Evolutionary conservation across 1,140 invertebrate genomes (phyloP), one percentile per base, ranked within the genome.

Genomic region (Eueides isabella): DNA sequence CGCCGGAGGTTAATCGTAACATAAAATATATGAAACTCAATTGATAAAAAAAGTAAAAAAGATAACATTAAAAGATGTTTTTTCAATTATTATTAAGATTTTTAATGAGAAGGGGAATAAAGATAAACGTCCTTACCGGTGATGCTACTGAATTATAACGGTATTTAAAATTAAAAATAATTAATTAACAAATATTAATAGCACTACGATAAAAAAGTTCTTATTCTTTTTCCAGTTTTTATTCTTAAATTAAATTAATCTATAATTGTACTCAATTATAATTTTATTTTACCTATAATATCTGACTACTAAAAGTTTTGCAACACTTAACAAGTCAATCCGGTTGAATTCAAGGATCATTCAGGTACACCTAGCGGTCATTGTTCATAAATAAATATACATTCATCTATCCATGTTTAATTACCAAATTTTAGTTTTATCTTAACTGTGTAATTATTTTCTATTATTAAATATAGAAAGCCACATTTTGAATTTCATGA

Each of bases 281-380:
- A n/a, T n/a, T n/a, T n/a, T n/a, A n/a, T n/a, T n/a, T n/a, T 0
- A 55, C 7, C 7, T 26, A 6, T 26, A 55, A 11, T 9, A 11
- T 55, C 7, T 55, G 23, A 55, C 23, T 55, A 55, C 9, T 55
- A 55, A 55, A 55, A 26, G 23, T 55, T 55, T 55, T 55, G 48
- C 48, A 55, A 55, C 48, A 55, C 3, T 55, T 55, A 55, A 55
- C 48, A 26, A 55, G 48, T 55, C 48, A 23, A 26, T 55, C 19
- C 44, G 44, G 44, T 55, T 19, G 44, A 11, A 55, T 26, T 55
- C 44, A 55, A 55, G 19, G 44, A 16, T 12, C 9, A 11, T 23
- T 44, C 44, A 55, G 44, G 44, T 55, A 55, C 44, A 55, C 7
- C 7, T 11, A 48, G 44, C 44, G 44, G 44, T 48, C 44, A 48